Percentiles rank a stretch among this genome's conserved stretches.
phyloP scores from a whole-genome alignment of 1,140 invertebrate genomes.

The Lycorma delicatula region DNA sequence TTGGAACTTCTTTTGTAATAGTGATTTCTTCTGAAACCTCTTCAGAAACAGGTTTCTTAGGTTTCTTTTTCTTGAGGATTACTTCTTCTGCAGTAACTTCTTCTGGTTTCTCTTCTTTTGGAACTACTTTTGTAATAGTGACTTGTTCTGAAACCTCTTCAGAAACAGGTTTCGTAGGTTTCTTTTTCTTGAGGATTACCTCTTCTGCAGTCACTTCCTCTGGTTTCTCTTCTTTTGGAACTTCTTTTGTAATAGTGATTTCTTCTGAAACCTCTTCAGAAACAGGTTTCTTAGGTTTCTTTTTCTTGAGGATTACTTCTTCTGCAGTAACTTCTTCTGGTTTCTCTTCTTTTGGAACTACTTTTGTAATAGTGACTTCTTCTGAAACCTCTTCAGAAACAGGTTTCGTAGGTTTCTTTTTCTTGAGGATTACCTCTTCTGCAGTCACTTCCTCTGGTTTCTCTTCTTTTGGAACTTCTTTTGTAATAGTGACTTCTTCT shows the following conservation, averaged over 20 bases:
- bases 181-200: constrained; percentile 25
- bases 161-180: constrained; percentile 28
- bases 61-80: constrained; percentile 30
- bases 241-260: constrained; percentile 29
- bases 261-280: constrained; percentile 31
- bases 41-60: constrained; percentile 21
- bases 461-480: constrained; percentile 32
- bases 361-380: constrained; percentile 26
- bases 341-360: constrained; percentile 27
- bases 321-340: constrained; percentile 33
- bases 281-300: constrained; percentile 26
- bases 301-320: constrained; percentile 31
- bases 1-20: constrained; percentile 27
- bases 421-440: constrained; percentile 37
- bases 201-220: constrained; percentile 17
- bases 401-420: constrained; percentile 26
- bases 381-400: constrained; percentile 31
- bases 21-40: constrained; percentile 17
- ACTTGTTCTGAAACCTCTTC: constrained; percentile 41
- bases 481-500: constrained; percentile 40
- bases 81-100: constrained; percentile 17
- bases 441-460: constrained; percentile 35
- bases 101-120: constrained; percentile 29
- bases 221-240: constrained; percentile 23
- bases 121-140: constrained; percentile 34